Evolutionary conservation across 2,888 invertebrate species (phyloP).

Genomic region (Luperina nickerlii): DNA sequence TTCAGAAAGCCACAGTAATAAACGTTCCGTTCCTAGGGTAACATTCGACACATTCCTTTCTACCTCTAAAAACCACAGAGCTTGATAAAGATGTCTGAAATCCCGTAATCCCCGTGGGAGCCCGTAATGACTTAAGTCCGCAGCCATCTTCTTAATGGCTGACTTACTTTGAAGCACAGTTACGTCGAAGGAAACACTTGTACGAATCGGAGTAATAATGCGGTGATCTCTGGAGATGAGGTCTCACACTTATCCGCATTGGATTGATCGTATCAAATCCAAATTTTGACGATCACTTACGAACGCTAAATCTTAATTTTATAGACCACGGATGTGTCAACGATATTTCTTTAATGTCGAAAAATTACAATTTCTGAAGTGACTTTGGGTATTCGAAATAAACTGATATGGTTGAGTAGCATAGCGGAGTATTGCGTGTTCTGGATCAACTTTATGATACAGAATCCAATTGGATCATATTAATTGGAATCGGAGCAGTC

Average conservation of each 20-base stretch:
- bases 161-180: slow-evolving; percentile 56
- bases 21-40: slow-evolving; percentile 7
- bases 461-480: slow-evolving; percentile 20
- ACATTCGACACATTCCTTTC: slow-evolving; percentile 29
- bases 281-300: slow-evolving; percentile 27
- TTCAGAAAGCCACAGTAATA: slow-evolving; percentile 8
- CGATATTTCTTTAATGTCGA: not conserved
- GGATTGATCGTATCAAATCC: slow-evolving; percentile 21
- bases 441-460: slow-evolving; percentile 1
- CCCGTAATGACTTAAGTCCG: slow-evolving; percentile 52
- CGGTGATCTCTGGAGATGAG: slow-evolving; percentile 42
- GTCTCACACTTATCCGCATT: slow-evolving; percentile 20
- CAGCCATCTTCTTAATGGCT: slow-evolving; percentile 45
- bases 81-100: slow-evolving; percentile 24
- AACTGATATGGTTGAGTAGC: not conserved
- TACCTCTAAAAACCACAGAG: slow-evolving; percentile 23
- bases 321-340: not conserved
- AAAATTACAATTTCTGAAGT: not conserved
- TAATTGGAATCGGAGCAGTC: slow-evolving; percentile 23
- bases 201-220: slow-evolving; percentile 50
- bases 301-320: not conserved
- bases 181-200: slow-evolving; percentile 50
- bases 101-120: slow-evolving; percentile 33
- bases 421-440: slow-evolving; percentile 12
- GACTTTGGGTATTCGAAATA: not conserved